A percentile compares a stretch with the other conserved stretches of the same genome.
Conservation (phyloP, 2,888 invertebrate genomes). For the Plagiodera versicolora region DNA sequence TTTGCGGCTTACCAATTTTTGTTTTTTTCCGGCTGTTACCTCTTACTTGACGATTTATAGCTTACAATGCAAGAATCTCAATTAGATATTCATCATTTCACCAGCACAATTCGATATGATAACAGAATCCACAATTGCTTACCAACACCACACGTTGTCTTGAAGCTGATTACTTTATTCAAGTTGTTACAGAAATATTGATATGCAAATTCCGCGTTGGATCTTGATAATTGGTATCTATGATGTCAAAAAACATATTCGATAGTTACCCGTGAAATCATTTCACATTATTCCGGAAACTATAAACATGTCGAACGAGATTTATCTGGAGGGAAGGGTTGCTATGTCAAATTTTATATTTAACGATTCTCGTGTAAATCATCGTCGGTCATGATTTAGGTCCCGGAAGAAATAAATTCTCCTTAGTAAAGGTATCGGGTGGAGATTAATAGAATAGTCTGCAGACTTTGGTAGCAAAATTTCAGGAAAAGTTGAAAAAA, state of each 20-base stretch:
- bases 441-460: background rate
- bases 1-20: background rate
- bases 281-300: slow-evolving; percentile 48
- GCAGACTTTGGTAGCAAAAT: background rate
- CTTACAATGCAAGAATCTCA: background rate
- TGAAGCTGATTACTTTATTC: no score
- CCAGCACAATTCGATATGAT: background rate
- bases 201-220: no score
- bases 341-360: slow-evolving; percentile 47
- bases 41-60: background rate
- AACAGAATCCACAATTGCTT: background rate
- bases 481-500: no score
- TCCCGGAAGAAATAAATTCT: slow-evolving; percentile 31
- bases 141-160: no score
- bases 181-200: no score
- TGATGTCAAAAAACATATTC: slow-evolving; percentile 37
- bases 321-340: slow-evolving; percentile 49
- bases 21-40: background rate
- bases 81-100: background rate
- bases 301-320: slow-evolving; percentile 50
- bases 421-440: slow-evolving; percentile 6
- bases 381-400: slow-evolving; percentile 40
- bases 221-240: no score
- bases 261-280: slow-evolving; percentile 42
- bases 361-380: slow-evolving; percentile 46